Conservation (phyloP, 2,797 vertebrate genomes). For the Coranthus polyacanthus region DNA sequence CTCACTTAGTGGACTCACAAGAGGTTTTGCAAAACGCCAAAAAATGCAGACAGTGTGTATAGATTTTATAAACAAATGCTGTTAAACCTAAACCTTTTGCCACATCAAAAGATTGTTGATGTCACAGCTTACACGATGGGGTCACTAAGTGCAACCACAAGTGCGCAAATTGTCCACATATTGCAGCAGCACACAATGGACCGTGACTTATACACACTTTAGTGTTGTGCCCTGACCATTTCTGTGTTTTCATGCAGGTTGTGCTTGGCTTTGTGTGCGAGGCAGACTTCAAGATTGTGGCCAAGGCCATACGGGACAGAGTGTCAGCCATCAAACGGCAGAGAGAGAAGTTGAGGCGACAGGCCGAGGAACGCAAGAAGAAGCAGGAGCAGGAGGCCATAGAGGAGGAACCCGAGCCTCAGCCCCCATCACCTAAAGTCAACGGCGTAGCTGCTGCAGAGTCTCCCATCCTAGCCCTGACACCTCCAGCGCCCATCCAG, state of each 20-base stretch:
- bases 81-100: neutral
- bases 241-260: slow-evolving; percentile 84
- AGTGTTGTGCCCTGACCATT: slow-evolving; percentile 53
- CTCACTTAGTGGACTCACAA: slow-evolving; percentile 24
- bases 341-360: slow-evolving; percentile 89
- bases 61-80: slow-evolving; percentile 24
- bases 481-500: slow-evolving; percentile 25
- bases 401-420: slow-evolving; percentile 84
- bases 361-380: slow-evolving; percentile 79
- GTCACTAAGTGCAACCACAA: slow-evolving; percentile 7
- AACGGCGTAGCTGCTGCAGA: slow-evolving; percentile 18
- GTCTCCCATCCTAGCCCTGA: slow-evolving; percentile 34
- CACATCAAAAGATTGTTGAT: slow-evolving; percentile 10
- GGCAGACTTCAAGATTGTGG: slow-evolving; percentile 95
- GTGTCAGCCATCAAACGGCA: slow-evolving; percentile 93
- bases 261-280: slow-evolving; percentile 94
- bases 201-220: slow-evolving; percentile 11
- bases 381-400: slow-evolving; percentile 78
- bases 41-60: slow-evolving; percentile 6
- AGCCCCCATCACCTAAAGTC: slow-evolving; percentile 64
- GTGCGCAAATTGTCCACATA: slow-evolving; percentile 27
- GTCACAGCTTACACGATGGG: neutral
- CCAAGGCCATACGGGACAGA: slow-evolving; percentile 93
- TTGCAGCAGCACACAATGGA: slow-evolving; percentile 10
- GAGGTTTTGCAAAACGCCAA: slow-evolving; percentile 11